Evolutionary conservation across 2,797 vertebrate species (phyloP).

Genomic region (Aselliscus stoliczkanus): DNA sequence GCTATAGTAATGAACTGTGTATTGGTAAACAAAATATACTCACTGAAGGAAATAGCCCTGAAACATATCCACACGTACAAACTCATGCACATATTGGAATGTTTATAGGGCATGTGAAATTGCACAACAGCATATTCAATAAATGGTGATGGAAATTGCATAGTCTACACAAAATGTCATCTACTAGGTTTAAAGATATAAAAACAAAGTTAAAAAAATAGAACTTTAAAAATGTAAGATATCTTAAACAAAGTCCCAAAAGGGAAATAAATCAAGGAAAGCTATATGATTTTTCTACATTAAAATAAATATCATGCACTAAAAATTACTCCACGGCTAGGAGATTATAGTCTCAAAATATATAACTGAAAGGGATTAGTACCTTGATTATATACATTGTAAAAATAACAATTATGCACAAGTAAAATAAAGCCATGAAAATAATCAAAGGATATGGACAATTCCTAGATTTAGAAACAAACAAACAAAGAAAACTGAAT

Average conservation of each 20-base stretch:
- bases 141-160: background rate
- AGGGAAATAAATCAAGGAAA: background rate
- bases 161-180: background rate
- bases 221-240: background rate
- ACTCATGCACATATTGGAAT: background rate
- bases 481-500: background rate
- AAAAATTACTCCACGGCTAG: background rate
- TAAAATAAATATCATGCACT: background rate
- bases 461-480: background rate
- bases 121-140: background rate
- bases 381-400: background rate
- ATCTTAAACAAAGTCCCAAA: background rate
- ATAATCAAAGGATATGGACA: background rate
- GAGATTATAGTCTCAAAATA: background rate
- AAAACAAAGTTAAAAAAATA: background rate
- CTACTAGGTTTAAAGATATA: background rate
- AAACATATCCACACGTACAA: background rate
- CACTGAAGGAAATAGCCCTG: background rate
- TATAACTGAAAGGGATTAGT: background rate
- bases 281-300: background rate
- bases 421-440: background rate
- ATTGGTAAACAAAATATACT: background rate
- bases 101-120: background rate
- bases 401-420: background rate
- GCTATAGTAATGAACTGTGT: background rate